Evolutionary conservation across 92 coral and sea anemone species (phyloP).

Genomic region (Umimayanthus chanpuru): DNA sequence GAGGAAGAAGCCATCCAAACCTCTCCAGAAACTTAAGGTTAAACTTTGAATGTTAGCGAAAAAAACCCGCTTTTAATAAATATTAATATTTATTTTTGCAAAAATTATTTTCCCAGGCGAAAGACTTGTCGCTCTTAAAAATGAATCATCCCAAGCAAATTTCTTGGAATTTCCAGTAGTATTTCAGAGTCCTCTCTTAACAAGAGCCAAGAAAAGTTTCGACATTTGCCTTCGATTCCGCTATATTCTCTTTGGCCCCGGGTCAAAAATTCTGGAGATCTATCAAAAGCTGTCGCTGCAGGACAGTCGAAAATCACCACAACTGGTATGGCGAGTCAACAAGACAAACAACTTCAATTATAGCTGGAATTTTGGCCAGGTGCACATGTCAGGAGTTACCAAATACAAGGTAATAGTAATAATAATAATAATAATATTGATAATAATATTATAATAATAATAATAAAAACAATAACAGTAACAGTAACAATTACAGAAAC

Average conservation of each 20-base stretch:
- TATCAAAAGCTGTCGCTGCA: conserved; percentile 59
- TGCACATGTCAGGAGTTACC: conserved; percentile 60
- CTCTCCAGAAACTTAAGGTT: too few relatives aligned
- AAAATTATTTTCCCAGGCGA: not conserved
- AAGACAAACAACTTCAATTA: conserved; percentile 45
- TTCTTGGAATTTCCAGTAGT: conserved; percentile 7
- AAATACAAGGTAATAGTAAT: conserved; percentile 56
- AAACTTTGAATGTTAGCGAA: too few relatives aligned
- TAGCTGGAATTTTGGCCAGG: conserved; percentile 64
- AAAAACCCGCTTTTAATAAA: too few relatives aligned
- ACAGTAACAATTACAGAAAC: too few relatives aligned
- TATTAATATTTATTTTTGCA: not conserved
- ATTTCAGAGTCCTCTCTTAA: conserved; percentile 55
- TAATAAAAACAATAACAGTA: too few relatives aligned
- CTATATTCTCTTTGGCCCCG: conserved; percentile 68
- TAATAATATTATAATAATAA: too few relatives aligned
- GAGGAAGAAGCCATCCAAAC: too few relatives aligned
- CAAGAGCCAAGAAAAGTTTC: conserved; percentile 49
- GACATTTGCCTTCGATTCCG: conserved; percentile 68
- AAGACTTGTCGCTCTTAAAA: not conserved
- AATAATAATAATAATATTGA: too few relatives aligned
- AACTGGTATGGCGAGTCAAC: conserved; percentile 67
- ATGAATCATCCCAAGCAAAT: not conserved
- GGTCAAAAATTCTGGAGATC: conserved; percentile 54
- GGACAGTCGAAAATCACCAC: conserved; percentile 19